Percentiles rank a stretch among this genome's conserved stretches.
These are phyloP conservation scores for Eurois occulta DNA, from an alignment of 2,888 invertebrate species.

Conservation along the genomic window DNA sequence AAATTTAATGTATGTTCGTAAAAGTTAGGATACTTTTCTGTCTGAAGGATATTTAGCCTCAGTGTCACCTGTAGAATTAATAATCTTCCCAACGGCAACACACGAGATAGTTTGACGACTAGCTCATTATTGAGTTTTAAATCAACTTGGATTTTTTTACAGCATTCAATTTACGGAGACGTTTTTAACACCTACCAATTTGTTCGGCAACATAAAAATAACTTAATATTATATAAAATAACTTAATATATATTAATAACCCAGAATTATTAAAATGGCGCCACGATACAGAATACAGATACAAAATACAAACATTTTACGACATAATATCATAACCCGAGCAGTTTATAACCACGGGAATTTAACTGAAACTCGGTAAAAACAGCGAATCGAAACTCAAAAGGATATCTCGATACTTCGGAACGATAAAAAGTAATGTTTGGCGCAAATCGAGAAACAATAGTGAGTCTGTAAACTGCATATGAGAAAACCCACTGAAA, in stretches of 20 bases:
- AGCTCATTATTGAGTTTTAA: background rate
- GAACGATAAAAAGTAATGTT: constrained; percentile 84
- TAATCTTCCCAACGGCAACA: background rate
- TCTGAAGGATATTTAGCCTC: background rate
- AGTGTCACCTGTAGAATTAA: background rate
- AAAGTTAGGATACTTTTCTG: background rate
- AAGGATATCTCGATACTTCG: constrained; percentile 79
- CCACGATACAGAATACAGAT: constrained; percentile 31
- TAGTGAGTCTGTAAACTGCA: constrained; percentile 76
- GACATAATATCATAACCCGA: constrained; percentile 58
- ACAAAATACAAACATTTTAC: constrained; percentile 48
- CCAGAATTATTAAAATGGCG: constrained; percentile 31
- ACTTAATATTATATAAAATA: too few species aligned
- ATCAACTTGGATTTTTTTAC: too few species aligned
- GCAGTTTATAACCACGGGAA: constrained; percentile 66
- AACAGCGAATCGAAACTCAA: constrained; percentile 73
- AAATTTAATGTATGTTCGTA: background rate
- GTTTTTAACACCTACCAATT: background rate
- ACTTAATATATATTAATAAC: too few species aligned
- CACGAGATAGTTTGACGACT: background rate
- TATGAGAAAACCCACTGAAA: constrained; percentile 14
- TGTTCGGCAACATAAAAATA: constrained; percentile 6
- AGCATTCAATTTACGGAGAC: background rate
- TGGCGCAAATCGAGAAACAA: constrained; percentile 83
- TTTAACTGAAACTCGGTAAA: constrained; percentile 75